Evolutionary conservation across 2,113 vertebrate species (phyloP), one percentile per base, ranked within the genome.

Genomic region (Anarhynchus alexandrinus): DNA sequence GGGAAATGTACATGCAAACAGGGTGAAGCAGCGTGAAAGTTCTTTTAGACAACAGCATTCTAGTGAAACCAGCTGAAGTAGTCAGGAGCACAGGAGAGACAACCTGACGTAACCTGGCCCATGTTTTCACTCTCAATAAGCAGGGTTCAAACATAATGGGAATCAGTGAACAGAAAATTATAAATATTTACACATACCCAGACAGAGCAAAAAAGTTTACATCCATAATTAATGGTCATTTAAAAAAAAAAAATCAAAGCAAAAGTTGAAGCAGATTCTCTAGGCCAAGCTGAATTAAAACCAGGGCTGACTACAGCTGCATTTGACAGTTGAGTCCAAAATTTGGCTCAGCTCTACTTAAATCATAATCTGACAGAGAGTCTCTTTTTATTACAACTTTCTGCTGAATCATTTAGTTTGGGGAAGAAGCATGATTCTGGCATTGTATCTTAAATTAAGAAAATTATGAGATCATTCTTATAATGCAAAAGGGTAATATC

Each of bases 251-350:
- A 61, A 73, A 42, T 6, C 29, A 77, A 90, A 86, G 52, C n/a
- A 90, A 84, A 95, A 73, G 8, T 49, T 32, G 38, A 73, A 52
- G 66, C 54, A 72, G 57, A 64, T 92, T 91, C 64, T 91, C 38
- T 47, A 89, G 73, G 43, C 45, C 47, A 92, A 87, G n/a, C 47
- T 92, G 88, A 94, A 76, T 77, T 85, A 89, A 71, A 87, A 94
- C 32, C 32, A 93, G 29, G 29, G 27, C 42, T 74, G 51, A 61
- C 59, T 91, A 57, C 14, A 70, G 55, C 49, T 92, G 74, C 47
- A n/a, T 88, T 78, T 88, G 20, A 72, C 4, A 5, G 8, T 4
- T 42, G 65, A 92, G 32, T 43, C 54, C 12, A 66, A 92, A 67
- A 78, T 84, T 72, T 59, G 62, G 22, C 43, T 94, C 38, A 57